Percentiles rank a stretch among this genome's conserved stretches.
These are phyloP conservation scores for Myripristis jacobus DNA, from an alignment of 2,797 vertebrate genomes.

Conservation along the genomic window DNA sequence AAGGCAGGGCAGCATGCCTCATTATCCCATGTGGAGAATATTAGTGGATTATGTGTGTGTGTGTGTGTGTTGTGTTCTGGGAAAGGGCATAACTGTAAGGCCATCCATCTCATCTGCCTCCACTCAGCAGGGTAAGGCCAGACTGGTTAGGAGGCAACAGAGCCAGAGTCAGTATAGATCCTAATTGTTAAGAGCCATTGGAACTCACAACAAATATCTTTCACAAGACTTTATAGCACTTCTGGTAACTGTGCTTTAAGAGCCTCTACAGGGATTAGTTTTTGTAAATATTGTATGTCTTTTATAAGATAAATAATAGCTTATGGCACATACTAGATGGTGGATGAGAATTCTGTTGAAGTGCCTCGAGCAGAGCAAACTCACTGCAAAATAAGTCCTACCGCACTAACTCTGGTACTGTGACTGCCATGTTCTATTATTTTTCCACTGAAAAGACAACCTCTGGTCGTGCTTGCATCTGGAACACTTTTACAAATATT, in stretches of 20 bases:
- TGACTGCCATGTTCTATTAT: slow-evolving; percentile 3
- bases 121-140: slow-evolving; percentile 25
- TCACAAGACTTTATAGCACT: slow-evolving; percentile 6
- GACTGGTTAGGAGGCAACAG: slow-evolving; percentile 22
- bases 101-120: slow-evolving; percentile 30
- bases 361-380: background rate
- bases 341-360: background rate
- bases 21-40: slow-evolving; percentile 7
- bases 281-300: background rate
- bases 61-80: slow-evolving; percentile 1
- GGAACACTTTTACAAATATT: slow-evolving; percentile 37
- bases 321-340: background rate
- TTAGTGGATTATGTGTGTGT: slow-evolving; percentile 15
- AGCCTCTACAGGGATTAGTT: background rate
- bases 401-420: background rate
- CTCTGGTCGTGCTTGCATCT: background rate
- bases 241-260: background rate
- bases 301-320: background rate
- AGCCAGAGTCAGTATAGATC: slow-evolving; percentile 27
- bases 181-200: slow-evolving; percentile 17
- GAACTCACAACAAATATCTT: slow-evolving; percentile 10
- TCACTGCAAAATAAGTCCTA: background rate
- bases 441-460: slow-evolving; percentile 14
- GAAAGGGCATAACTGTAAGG: background rate
- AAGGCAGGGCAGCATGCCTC: background rate